Percentiles rank a stretch among this genome's conserved stretches.
Conservation (phyloP, 2,888 invertebrate genomes). For the Gnatocerus cornutus region DNA sequence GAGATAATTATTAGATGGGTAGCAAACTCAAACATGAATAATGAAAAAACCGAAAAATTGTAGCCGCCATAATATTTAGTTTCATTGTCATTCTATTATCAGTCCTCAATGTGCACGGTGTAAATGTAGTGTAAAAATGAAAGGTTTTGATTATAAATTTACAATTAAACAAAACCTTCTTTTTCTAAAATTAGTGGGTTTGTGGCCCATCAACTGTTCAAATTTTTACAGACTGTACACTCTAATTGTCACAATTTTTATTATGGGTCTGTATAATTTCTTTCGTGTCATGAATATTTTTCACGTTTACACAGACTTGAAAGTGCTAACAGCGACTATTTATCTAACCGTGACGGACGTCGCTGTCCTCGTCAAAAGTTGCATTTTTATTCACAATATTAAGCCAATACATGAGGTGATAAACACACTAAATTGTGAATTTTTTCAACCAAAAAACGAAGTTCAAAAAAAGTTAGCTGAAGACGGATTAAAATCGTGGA, state of each 20-base stretch:
- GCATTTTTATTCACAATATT: constrained; percentile 10
- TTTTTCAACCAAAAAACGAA: constrained; percentile 27
- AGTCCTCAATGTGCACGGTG: background rate
- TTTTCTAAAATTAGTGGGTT: background rate
- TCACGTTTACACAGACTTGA: constrained; percentile 28
- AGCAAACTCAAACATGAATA: constrained; percentile 7
- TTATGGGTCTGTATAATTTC: constrained; percentile 17
- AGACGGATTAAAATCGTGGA: constrained; percentile 1
- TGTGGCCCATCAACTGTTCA: constrained; percentile 1
- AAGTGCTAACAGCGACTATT: constrained; percentile 22
- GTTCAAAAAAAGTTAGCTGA: constrained; percentile 9
- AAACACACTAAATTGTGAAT: constrained; percentile 5
- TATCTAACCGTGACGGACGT: constrained; percentile 27
- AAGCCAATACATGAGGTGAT: constrained; percentile 8
- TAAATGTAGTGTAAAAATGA: background rate
- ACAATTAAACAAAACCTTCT: constrained; percentile 8
- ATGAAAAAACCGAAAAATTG: background rate
- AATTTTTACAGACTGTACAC: constrained; percentile 15
- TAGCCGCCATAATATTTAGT: background rate
- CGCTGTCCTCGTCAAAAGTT: constrained; percentile 15
- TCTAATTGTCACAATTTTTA: constrained; percentile 8
- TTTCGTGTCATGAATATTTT: constrained; percentile 25
- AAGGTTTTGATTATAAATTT: background rate
- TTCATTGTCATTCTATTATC: constrained; percentile 1
- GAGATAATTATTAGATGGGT: constrained; percentile 6